A percentile compares a stretch with the other conserved stretches of the same genome.
These are phyloP conservation scores for Aleiodes alternator DNA, from an alignment of 2,888 invertebrate genomes.

Conservation along the genomic window DNA sequence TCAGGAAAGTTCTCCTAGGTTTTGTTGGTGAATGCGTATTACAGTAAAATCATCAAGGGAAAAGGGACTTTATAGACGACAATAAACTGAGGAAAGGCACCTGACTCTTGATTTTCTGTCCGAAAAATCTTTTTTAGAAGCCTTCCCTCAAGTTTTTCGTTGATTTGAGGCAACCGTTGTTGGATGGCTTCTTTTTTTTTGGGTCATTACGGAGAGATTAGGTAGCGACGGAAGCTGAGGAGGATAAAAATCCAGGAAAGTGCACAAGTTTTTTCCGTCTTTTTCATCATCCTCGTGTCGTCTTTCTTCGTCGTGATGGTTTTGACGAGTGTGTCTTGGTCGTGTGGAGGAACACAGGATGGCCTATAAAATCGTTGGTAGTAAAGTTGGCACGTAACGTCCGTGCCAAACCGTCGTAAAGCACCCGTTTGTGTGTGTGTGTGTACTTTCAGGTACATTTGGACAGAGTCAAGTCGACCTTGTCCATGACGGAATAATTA, in stretches of 20 bases:
- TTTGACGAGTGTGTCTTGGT: constrained; percentile 30
- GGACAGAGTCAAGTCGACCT: constrained; percentile 20
- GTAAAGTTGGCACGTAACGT: constrained; percentile 56
- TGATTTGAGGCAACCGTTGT: constrained; percentile 38
- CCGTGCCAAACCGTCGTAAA: constrained; percentile 54
- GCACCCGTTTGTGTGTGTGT: constrained; percentile 40
- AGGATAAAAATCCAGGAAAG: constrained; percentile 21
- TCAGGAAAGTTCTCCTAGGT: too few relatives aligned
- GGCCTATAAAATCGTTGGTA: constrained; percentile 53
- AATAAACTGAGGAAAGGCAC: constrained; percentile 52
- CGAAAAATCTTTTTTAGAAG: constrained; percentile 40
- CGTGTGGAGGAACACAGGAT: constrained; percentile 51
- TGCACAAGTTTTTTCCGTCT: neutral
- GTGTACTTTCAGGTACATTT: constrained; percentile 25
- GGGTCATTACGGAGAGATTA: constrained; percentile 40
- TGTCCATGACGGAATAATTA: constrained; percentile 54
- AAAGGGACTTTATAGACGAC: constrained; percentile 46
- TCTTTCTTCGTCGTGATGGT: too few relatives aligned
- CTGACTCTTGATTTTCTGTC: constrained; percentile 52
- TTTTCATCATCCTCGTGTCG: too few relatives aligned
- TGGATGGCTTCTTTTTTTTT: neutral
- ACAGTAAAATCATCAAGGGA: constrained; percentile 45
- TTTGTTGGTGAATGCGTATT: constrained; percentile 53
- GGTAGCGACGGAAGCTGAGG: constrained; percentile 30
- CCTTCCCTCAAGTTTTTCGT: constrained; percentile 20